phyloP scores from a whole-genome alignment of 1,140 invertebrate genomes.

The Phymorhynchus buccinoides region DNA sequence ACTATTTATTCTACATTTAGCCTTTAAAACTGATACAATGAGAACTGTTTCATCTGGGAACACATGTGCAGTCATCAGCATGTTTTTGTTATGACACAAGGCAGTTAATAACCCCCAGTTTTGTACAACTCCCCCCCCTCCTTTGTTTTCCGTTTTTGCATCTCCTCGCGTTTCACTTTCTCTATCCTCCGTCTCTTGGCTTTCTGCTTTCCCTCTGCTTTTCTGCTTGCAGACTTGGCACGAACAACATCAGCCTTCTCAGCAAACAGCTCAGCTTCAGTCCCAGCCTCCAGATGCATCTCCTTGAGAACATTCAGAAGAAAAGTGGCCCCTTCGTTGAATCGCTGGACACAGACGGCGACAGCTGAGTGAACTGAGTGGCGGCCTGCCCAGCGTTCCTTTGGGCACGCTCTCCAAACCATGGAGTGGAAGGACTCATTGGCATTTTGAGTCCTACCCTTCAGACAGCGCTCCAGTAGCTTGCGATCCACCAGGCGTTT shows the following conservation, averaged over 20 bases:
- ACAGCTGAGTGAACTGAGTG: neutral
- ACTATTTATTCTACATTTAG: too few species aligned
- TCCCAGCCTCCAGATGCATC: neutral
- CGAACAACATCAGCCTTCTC: neutral
- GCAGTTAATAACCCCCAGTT: too few species aligned
- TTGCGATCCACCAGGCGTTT: neutral
- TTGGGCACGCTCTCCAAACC: neutral
- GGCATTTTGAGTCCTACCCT: constrained; percentile 12
- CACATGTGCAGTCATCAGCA: too few species aligned
- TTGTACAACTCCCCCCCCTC: neutral
- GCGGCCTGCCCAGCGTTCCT: neutral
- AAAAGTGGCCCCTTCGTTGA: neutral
- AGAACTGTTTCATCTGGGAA: too few species aligned
- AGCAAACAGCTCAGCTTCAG: neutral
- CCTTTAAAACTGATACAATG: too few species aligned
- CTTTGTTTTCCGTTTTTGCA: neutral
- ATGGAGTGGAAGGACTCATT: constrained; percentile 17
- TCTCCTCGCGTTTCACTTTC: neutral
- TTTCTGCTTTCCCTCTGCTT: neutral
- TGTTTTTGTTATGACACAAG: too few species aligned
- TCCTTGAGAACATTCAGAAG: too few species aligned
- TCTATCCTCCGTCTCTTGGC: neutral
- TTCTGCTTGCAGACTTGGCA: neutral
- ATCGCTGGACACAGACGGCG: neutral
- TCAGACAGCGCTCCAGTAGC: neutral